Evolutionary conservation across 2,797 vertebrate genomes (phyloP).

Genomic region (Potorous gilbertii): DNA sequence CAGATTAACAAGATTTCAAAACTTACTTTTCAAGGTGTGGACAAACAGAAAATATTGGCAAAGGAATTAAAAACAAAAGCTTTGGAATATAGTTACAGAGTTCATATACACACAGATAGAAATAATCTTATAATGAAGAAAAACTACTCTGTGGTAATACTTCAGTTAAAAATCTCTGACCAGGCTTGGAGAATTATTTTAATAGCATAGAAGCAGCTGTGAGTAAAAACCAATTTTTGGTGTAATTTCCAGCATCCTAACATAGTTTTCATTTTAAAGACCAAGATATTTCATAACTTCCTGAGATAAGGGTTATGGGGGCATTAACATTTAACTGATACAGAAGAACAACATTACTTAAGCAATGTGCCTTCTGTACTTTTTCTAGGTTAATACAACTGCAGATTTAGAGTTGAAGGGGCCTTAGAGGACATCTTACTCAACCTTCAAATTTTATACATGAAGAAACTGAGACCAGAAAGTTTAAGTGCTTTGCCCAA

Average conservation of each 20-base stretch:
- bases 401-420: not conserved
- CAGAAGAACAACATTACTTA: not conserved
- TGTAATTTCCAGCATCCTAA: not conserved
- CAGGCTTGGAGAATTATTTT: constrained; percentile 11
- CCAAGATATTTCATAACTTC: not conserved
- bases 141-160: not conserved
- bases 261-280: not conserved
- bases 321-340: not conserved
- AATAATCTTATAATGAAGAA: not conserved
- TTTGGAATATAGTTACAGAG: not conserved
- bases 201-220: not conserved
- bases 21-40: not conserved
- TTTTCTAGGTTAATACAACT: not conserved
- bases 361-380: not conserved
- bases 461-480: not conserved
- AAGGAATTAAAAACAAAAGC: not conserved
- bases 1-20: not conserved
- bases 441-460: not conserved
- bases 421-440: not conserved
- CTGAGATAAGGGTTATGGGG: constrained; percentile 1
- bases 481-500: not conserved
- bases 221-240: not conserved
- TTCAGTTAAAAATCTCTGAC: not conserved
- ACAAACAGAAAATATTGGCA: not conserved
- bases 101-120: not conserved